Evolutionary conservation across 2,888 invertebrate genomes (phyloP).

Genomic region (Philaethria dido): DNA sequence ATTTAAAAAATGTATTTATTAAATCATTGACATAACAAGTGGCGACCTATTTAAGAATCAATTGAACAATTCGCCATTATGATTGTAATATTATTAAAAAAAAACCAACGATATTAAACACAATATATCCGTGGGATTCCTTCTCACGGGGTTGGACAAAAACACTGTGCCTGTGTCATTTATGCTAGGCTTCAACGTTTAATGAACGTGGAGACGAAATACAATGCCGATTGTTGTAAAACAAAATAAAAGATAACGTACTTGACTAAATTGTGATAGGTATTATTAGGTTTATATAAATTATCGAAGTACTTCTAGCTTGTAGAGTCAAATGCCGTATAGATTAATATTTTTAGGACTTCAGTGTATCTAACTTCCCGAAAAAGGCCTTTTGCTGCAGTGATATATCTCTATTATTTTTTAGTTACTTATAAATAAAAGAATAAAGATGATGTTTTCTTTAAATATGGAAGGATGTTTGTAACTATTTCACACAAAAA

Average conservation of each 20-base stretch:
- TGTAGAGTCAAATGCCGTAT: too few relatives aligned
- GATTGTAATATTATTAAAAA: slow-evolving; percentile 74
- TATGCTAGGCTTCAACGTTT: slow-evolving; percentile 45
- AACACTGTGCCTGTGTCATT: slow-evolving; percentile 50
- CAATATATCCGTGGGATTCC: slow-evolving; percentile 70
- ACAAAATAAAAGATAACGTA: slow-evolving; percentile 38
- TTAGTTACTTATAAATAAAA: too few relatives aligned
- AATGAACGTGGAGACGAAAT: slow-evolving; percentile 42
- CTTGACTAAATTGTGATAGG: slow-evolving; percentile 34
- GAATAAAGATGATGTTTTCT: too few relatives aligned
- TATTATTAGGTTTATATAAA: neutral
- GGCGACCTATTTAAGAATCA: slow-evolving; percentile 60
- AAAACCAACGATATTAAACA: slow-evolving; percentile 65
- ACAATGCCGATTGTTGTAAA: slow-evolving; percentile 49
- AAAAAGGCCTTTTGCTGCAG: too few relatives aligned
- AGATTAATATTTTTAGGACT: too few relatives aligned
- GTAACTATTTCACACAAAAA: too few relatives aligned
- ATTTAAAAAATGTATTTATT: slow-evolving; percentile 12
- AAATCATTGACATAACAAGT: slow-evolving; percentile 37
- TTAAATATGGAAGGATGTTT: too few relatives aligned
- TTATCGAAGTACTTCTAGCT: neutral
- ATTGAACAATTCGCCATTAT: slow-evolving; percentile 81
- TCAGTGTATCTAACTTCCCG: too few relatives aligned
- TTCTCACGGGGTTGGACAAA: slow-evolving; percentile 66
- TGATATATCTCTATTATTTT: too few relatives aligned